Conservation (phyloP, 2,888 invertebrate species). For the Callyntrura sp. region DNA sequence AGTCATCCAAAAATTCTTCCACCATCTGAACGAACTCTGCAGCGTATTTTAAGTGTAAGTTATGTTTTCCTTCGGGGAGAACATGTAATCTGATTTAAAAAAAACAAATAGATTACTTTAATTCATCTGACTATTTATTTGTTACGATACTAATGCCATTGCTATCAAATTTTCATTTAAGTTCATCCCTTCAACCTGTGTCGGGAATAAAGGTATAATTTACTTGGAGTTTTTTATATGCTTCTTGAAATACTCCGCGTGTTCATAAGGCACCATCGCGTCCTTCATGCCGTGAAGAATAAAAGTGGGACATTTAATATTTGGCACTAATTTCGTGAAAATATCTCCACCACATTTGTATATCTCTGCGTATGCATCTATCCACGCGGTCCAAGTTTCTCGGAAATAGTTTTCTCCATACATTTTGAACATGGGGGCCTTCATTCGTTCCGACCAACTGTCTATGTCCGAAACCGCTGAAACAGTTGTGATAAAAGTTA, state of each 20-base stretch:
- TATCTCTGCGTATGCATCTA: slow-evolving; percentile 88
- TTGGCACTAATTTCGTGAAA: slow-evolving; percentile 85
- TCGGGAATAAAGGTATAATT: background rate
- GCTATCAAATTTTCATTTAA: background rate
- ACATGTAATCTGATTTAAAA: slow-evolving; percentile 86
- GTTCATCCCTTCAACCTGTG: background rate
- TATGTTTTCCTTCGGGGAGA: slow-evolving; percentile 94
- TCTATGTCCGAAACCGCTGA: slow-evolving; percentile 89
- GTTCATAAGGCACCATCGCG: slow-evolving; percentile 90
- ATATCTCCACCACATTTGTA: slow-evolving; percentile 55
- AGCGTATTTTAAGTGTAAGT: slow-evolving; percentile 92
- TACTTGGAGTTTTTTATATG: slow-evolving; percentile 90
- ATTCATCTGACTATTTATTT: background rate
- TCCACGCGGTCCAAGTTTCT: slow-evolving; percentile 91
- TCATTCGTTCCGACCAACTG: slow-evolving; percentile 92
- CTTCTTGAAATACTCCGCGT: slow-evolving; percentile 90
- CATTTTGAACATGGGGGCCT: slow-evolving; percentile 89
- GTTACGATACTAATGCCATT: no score
- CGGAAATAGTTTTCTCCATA: slow-evolving; percentile 92
- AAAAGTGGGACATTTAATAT: slow-evolving; percentile 91
- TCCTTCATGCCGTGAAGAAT: slow-evolving; percentile 95
- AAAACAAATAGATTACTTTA: background rate
- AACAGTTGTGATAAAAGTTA: no score
- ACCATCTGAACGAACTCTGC: slow-evolving; percentile 92
- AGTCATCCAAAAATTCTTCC: slow-evolving; percentile 88